Evolutionary conservation across 30 jellyfish, hydroid and myxozoan genomes (phyloP).

Genomic region (Aurelia coerulea): DNA sequence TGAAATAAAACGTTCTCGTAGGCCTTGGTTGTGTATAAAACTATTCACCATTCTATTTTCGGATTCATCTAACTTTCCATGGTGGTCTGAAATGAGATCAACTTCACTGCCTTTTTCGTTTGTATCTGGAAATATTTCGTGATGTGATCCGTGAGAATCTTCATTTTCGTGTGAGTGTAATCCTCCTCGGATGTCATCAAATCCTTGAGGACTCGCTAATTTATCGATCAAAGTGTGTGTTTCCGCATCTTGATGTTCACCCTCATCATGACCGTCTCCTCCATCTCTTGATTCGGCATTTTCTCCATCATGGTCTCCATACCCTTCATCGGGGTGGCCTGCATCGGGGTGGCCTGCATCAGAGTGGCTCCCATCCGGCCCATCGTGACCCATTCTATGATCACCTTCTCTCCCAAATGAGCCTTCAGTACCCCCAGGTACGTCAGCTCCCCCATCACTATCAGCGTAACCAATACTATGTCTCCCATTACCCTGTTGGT

Average conservation of each 20-base stretch:
- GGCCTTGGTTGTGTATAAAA: constrained; percentile 20
- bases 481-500: constrained; percentile 30
- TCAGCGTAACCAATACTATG: constrained; percentile 22
- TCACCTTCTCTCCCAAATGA: too few species aligned
- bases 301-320: constrained; percentile 12
- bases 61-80: constrained; percentile 51
- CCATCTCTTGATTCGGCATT: constrained; percentile 4
- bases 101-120: constrained; percentile 61
- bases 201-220: constrained; percentile 26
- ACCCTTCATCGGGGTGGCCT: constrained; percentile 3
- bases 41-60: constrained; percentile 35
- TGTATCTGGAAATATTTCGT: constrained; percentile 43
- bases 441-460: constrained; percentile 8
- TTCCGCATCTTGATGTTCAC: constrained; percentile 44
- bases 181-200: constrained; percentile 26
- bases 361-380: too few species aligned
- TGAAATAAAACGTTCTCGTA: constrained; percentile 29
- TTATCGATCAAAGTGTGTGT: constrained; percentile 44
- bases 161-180: background rate
- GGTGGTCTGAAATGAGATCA: constrained; percentile 49
- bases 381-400: too few species aligned
- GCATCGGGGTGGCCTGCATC: too few species aligned
- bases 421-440: too few species aligned
- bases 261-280: constrained; percentile 29
- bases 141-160: constrained; percentile 29